Conservation (phyloP, 2,113 vertebrate genomes). For the Brachyhypopomus occidentalis region DNA sequence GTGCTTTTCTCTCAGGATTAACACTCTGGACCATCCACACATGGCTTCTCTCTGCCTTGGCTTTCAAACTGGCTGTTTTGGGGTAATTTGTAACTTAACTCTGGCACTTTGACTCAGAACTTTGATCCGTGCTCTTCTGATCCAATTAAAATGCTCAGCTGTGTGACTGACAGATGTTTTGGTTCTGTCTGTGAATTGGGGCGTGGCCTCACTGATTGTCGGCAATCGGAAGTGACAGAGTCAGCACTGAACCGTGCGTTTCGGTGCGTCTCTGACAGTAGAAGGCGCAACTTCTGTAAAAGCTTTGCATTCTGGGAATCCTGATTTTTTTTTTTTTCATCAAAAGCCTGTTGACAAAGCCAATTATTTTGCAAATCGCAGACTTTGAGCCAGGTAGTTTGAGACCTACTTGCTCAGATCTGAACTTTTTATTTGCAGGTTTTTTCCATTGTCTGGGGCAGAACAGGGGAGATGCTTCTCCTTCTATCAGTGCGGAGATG, state of each 20-base stretch:
- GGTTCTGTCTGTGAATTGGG: background rate
- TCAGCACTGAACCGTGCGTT: background rate
- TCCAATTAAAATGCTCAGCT: background rate
- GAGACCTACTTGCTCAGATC: background rate
- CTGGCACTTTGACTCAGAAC: background rate
- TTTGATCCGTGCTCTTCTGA: background rate
- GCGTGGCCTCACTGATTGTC: background rate
- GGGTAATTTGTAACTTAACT: background rate
- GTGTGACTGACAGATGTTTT: background rate
- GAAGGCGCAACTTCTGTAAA: slow-evolving; percentile 1
- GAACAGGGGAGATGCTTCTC: background rate
- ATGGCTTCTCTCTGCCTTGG: background rate
- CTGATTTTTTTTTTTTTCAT: slow-evolving; percentile 42
- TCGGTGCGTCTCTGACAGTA: slow-evolving; percentile 20
- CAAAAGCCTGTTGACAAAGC: slow-evolving; percentile 40
- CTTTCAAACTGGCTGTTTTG: background rate
- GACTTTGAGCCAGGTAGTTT: slow-evolving; percentile 45
- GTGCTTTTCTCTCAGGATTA: too few relatives aligned
- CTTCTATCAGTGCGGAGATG: background rate
- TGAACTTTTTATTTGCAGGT: slow-evolving; percentile 26
- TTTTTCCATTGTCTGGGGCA: slow-evolving; percentile 28
- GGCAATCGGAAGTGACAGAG: background rate
- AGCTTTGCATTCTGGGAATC: slow-evolving; percentile 52
- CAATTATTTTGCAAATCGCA: slow-evolving; percentile 42
- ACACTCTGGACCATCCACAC: too few relatives aligned